Base-by-base conservation (phyloP, 2,888 invertebrate species). In the Pycnomerus fuliginosus region DNA sequence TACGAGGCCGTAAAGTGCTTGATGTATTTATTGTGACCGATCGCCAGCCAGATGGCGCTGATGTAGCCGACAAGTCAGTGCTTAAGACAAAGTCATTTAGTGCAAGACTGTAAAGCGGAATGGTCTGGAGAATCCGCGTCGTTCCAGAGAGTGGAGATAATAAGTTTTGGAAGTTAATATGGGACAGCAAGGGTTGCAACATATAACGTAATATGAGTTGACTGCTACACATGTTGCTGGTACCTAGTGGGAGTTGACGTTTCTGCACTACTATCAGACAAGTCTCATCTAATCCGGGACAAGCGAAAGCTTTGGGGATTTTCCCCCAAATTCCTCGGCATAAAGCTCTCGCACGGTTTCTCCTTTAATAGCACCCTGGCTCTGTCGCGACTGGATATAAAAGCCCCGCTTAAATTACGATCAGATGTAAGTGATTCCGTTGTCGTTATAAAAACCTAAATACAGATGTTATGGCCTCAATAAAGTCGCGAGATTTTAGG, bases 271-370 rank as follows among this genome's bases (percentile, higher is more conserved):
- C 60, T 59, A 60, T 59, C 62, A 61, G 56, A 48, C 55, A 55
- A 61, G 58, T 64, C 60, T 54, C 60, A 54, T 61, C 62, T 69
- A 69, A 69, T 69, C 68, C 68, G 52, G 63, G 61, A 66, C 66
- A 63, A 62, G 64, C 62, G 55, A 56, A 60, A 65, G 66, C 68
- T 68, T 58, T 56, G 56, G 64, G 68, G 68, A 67, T 68, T 69
- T 69, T 39, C 65, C n/a, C n/a, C 58, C 60, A 68, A 69, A 68
- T 69, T 67, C 67, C 65, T 44, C 56, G 55, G 61, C 63, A 65
- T 64, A 68, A 64, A 66, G 55, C 61, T 55, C 62, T 53, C 48
- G 56, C 55, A 51, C 52, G 32, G 25, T 25, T 20, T 55, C 52
- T 44, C 43, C 55, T 61, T 58, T 60, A 64, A 62, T 62, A 59